Evolutionary conservation across 2,888 invertebrate genomes (phyloP), one percentile per base, ranked within the genome.

Genomic region (Ophioninae sp.): DNA sequence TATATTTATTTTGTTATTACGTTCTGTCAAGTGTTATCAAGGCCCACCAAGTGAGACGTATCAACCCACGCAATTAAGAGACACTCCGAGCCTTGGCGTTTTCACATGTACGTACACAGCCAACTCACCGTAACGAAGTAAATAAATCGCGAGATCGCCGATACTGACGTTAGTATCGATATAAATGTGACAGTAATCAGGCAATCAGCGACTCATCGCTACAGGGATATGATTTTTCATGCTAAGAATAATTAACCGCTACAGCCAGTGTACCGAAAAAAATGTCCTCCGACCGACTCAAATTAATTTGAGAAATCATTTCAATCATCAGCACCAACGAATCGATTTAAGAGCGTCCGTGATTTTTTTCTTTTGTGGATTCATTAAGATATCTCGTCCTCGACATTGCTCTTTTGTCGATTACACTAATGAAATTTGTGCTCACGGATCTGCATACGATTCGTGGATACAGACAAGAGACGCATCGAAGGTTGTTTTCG

Each of bases 21-120:
- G 58, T 58, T 37, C 51, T 37, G 73, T 7, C 72, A 61, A 30
- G 56, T 76, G 77, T 80, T 83, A 83, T 83, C 83, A 56, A 68
- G 73, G 80, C 76, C 83, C 83, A 83, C 83, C 83, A 51, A 84
- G 84, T 81, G 78, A 81, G 81, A 84, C 79, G 75, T 84, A 81
- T 81, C 81, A 71, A 68, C 78, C 84, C 78, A 78, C 75, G 84
- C 84, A 84, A 84, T 84, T 84, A 84, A 81, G 81, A 77, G 84
- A 81, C 80, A 71, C 61, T 72, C 76, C 59, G 72, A 51, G 65
- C 37, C 20, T 20, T 22, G 10, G 51, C n/a, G 39, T 64, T 68
- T 39, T 23, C 61, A 56, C 7, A 73, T 39, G 56, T 68, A 64
- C 68, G 44, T 77, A 74, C 74, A 39, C 17, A 67, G 17, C 41